These are phyloP conservation scores for Bos taurus DNA, from an alignment of 2,113 vertebrate species.

Conservation along the genomic window ARS-UCD2.0 NC_037346.1:12782001-12782500, in stretches of 20 bases:
- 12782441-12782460: too few relatives aligned
- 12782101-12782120: not conserved
- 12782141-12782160: not conserved
- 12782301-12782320: too few relatives aligned
- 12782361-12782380: too few relatives aligned
- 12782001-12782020: not conserved
- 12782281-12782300: not conserved
- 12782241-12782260: not conserved
- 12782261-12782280: not conserved
- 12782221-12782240: not conserved
- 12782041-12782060: not conserved
- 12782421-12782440: too few relatives aligned
- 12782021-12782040: not conserved
- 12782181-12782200: not conserved
- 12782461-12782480: too few relatives aligned
- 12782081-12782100: constrained; percentile 11
- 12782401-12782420: too few relatives aligned
- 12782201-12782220: not conserved
- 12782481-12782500: too few relatives aligned
- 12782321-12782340: too few relatives aligned
- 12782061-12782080: constrained; percentile 29
- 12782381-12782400: too few relatives aligned
- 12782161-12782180: not conserved
- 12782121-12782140: not conserved
- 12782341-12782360: too few relatives aligned